These are phyloP conservation scores for Acronicta alni DNA, from an alignment of 2,888 invertebrate species.

Conservation along the genomic window DNA sequence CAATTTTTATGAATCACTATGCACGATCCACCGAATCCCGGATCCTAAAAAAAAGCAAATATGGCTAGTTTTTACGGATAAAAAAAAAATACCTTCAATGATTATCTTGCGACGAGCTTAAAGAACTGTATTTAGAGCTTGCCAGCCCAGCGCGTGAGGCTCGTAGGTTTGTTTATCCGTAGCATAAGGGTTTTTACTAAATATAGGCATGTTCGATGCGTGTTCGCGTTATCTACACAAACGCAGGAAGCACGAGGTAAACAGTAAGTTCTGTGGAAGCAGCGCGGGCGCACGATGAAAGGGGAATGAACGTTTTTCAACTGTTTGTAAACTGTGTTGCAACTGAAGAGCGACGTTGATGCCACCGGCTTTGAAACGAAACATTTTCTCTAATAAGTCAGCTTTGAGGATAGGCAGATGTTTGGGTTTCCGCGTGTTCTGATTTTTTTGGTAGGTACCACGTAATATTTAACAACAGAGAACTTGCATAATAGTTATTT, in stretches of 20 bases:
- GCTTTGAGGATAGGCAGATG: constrained; percentile 44
- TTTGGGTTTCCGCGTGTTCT: constrained; percentile 12
- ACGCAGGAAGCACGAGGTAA: constrained; percentile 72
- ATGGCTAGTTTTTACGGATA: no score
- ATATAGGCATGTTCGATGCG: constrained; percentile 57
- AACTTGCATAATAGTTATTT: no score
- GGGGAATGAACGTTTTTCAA: constrained; percentile 59
- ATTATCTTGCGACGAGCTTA: constrained; percentile 19
- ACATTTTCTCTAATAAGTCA: constrained; percentile 30
- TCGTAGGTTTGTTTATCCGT: constrained; percentile 38
- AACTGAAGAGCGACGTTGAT: constrained; percentile 37
- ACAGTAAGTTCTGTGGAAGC: constrained; percentile 75
- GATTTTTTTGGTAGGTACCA: constrained; percentile 6
- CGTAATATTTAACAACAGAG: neutral
- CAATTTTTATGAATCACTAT: no score
- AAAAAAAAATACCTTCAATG: constrained; percentile 1
- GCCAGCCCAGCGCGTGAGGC: constrained; percentile 16
- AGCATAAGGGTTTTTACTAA: constrained; percentile 54
- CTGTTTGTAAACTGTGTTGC: constrained; percentile 62
- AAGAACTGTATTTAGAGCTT: constrained; percentile 32
- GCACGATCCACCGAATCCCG: no score
- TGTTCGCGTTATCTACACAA: constrained; percentile 58
- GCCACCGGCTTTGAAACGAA: constrained; percentile 38
- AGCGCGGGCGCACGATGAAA: constrained; percentile 60
- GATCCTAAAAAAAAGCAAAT: no score